Conservation (phyloP, 92 coral and sea anemone genomes). For the Bergia puertoricense region DNA sequence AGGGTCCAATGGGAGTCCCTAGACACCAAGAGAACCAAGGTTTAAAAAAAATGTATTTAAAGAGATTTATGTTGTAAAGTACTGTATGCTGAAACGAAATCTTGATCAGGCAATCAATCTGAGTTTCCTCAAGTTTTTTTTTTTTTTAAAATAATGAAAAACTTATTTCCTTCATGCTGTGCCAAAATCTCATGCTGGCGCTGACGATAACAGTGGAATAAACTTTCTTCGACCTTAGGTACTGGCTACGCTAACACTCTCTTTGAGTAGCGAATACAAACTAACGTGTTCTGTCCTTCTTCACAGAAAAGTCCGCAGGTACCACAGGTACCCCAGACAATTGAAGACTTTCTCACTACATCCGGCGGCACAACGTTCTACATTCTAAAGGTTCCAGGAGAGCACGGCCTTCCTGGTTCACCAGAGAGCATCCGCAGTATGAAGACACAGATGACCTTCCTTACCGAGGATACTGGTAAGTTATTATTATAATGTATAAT, state of each 20-base stretch:
- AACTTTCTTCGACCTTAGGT: no score
- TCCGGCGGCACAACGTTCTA: conserved; percentile 92
- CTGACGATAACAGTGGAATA: no score
- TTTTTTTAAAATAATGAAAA: no score
- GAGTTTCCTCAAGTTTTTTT: no score
- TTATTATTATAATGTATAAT: not conserved
- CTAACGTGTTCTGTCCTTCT: not conserved
- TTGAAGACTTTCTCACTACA: conserved; percentile 88
- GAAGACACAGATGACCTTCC: conserved; percentile 91
- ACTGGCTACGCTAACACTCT: not conserved
- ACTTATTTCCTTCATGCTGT: no score
- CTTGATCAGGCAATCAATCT: no score
- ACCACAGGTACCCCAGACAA: conserved; percentile 42
- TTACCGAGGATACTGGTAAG: conserved; percentile 87
- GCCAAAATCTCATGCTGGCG: no score
- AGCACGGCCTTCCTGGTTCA: conserved; percentile 84
- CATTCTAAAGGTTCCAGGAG: conserved; percentile 89
- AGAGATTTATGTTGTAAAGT: no score
- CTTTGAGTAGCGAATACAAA: not conserved
- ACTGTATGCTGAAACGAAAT: no score
- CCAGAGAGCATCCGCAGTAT: conserved; percentile 83
- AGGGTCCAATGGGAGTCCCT: no score
- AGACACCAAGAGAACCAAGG: no score
- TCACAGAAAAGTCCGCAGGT: conserved; percentile 50
- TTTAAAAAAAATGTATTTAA: no score